Conservation (phyloP, 2,113 vertebrate genomes). For the Percina caprodes region DNA sequence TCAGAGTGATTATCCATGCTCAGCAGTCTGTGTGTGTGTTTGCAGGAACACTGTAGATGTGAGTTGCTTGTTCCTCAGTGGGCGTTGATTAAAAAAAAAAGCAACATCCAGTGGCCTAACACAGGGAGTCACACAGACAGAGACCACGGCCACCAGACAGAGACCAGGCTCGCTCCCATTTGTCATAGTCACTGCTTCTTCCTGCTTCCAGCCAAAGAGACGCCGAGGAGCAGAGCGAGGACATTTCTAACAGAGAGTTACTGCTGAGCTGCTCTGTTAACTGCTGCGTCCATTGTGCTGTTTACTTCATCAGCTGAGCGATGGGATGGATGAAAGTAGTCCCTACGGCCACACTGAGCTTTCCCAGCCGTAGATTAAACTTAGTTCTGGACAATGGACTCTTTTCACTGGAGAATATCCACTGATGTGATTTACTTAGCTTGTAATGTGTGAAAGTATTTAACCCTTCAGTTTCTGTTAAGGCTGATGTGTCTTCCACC, state of each 20-base stretch:
- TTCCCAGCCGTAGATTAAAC: constrained; percentile 64
- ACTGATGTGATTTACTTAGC: constrained; percentile 18
- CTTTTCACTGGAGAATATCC: constrained; percentile 34
- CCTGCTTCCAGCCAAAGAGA: constrained; percentile 62
- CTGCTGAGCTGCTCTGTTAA: constrained; percentile 45
- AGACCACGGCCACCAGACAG: constrained; percentile 58
- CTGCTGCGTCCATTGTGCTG: constrained; percentile 53
- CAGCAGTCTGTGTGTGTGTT: constrained; percentile 24
- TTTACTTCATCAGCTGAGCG: constrained; percentile 40
- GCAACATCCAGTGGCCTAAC: constrained; percentile 52
- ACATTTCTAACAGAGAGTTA: constrained; percentile 63
- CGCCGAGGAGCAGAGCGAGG: constrained; percentile 61
- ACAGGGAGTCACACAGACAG: constrained; percentile 50
- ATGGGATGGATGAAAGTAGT: constrained; percentile 46
- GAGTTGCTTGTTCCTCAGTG: constrained; percentile 39
- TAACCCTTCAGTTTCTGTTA: constrained; percentile 40
- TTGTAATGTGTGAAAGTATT: constrained; percentile 31
- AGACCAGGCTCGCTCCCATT: constrained; percentile 55
- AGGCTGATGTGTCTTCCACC: constrained; percentile 14
- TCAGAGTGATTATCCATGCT: neutral
- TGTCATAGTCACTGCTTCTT: constrained; percentile 62
- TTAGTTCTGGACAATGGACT: constrained; percentile 41
- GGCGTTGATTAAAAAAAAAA: constrained; percentile 47
- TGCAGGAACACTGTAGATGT: constrained; percentile 5
- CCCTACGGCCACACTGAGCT: constrained; percentile 50